phyloP scores from a whole-genome alignment of 2,113 vertebrate species.

The Periophthalmus modestus region DNA sequence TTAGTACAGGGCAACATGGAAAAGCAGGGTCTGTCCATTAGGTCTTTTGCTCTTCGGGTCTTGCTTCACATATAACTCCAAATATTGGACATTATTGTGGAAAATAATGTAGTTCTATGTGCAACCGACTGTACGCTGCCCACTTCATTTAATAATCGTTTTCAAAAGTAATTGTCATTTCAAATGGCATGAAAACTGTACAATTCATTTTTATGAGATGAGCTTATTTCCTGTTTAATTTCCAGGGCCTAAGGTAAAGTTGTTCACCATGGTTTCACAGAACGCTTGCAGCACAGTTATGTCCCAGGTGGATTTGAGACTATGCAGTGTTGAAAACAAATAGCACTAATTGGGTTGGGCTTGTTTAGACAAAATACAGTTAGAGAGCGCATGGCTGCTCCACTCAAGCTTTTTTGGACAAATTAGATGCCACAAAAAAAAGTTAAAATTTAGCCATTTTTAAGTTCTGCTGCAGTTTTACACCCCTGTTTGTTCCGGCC shows the following conservation, averaged over 20 bases:
- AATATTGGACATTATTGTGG: background rate
- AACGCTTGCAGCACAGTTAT: background rate
- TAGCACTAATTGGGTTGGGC: slow-evolving; percentile 1
- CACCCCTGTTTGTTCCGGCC: background rate
- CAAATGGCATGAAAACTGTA: background rate
- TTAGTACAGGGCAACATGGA: background rate
- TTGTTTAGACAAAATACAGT: slow-evolving; percentile 11
- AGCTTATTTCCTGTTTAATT: background rate
- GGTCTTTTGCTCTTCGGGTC: no score
- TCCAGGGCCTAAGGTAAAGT: background rate
- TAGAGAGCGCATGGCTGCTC: background rate
- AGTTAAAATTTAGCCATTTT: background rate
- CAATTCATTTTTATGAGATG: background rate
- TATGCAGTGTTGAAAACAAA: slow-evolving; percentile 6
- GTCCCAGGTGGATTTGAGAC: slow-evolving; percentile 1
- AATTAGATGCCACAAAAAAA: background rate
- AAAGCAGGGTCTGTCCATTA: background rate
- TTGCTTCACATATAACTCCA: background rate
- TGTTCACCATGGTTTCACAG: background rate
- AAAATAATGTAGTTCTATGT: background rate
- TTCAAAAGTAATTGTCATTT: background rate
- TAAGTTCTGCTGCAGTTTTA: background rate
- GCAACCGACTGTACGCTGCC: background rate
- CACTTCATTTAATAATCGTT: background rate
- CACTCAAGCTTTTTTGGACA: background rate